A percentile compares a stretch with the other conserved stretches of the same genome.
Evolutionary conservation across 2,797 vertebrate species (phyloP).

Genomic region (Argyrosomus regius): DNA sequence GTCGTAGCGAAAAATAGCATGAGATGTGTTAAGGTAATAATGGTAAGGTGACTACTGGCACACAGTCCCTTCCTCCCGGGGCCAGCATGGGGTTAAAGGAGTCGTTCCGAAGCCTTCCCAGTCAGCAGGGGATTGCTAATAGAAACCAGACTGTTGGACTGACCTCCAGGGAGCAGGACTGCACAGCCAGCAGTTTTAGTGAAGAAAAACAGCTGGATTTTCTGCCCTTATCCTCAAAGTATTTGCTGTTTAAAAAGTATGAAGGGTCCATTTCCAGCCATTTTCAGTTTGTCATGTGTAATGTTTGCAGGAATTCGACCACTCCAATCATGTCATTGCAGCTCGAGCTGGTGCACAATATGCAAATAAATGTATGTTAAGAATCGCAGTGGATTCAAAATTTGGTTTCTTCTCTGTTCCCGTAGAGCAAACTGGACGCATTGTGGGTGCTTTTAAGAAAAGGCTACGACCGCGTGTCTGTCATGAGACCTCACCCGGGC

Average conservation of each 20-base stretch:
- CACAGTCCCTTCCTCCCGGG: conserved; percentile 36
- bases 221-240: conserved; percentile 68
- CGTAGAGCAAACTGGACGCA: conserved; percentile 94
- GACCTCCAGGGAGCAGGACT: conserved; percentile 74
- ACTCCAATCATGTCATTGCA: background rate
- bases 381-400: background rate
- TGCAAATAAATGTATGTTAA: background rate
- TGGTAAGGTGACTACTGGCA: conserved; percentile 56
- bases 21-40: conserved; percentile 54
- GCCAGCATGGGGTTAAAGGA: conserved; percentile 73
- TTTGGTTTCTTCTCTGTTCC: conserved; percentile 40
- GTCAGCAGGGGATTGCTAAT: conserved; percentile 82
- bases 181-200: conserved; percentile 78
- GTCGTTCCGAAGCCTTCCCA: conserved; percentile 61
- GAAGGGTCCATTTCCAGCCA: conserved; percentile 41
- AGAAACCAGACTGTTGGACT: conserved; percentile 81
- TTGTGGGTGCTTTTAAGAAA: conserved; percentile 94
- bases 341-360: background rate
- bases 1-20: conserved; percentile 3
- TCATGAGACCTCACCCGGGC: conserved; percentile 97
- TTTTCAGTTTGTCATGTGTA: conserved; percentile 48
- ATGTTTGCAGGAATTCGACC: conserved; percentile 11
- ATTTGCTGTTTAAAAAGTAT: conserved; percentile 61
- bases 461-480: conserved; percentile 96
- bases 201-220: conserved; percentile 80